Base-by-base conservation (phyloP, 2,797 vertebrate genomes). In the Gambelia wislizenii region DNA sequence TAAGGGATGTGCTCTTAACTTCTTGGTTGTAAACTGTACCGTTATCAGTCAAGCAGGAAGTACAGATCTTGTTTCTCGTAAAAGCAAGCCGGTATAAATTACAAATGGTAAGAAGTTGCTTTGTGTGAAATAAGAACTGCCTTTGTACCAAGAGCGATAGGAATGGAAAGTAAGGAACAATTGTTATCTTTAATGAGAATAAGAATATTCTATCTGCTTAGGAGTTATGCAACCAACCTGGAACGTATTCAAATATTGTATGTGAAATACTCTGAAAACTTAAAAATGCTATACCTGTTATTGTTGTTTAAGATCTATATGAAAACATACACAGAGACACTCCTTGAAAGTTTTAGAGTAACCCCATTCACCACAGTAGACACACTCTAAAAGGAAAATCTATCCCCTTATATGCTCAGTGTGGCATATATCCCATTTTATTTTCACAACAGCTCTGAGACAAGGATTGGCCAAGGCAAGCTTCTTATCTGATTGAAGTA, bases 31-130 rank as follows among this genome's bases (percentile, higher is more conserved):
- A 85, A 89, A 85, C 39, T 56, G 76, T 76, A 74, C 49, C 52
- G 30, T 61, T 89, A 89, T 89, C 52, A 6, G 76, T 74, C 76
- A 87, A 72, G 88, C 64, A 79, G 88, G 83, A 85, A 89, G 83
- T 72, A 47, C 88, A 74, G 88, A 72, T 89, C 88, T 72, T 72
- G 75, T 80, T 89, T 80, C 88, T 85, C 49, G 64, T 87, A 80
- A 87, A 87, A 80, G 76, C 64, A 80, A 70, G 12, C 20, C 42
- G 47, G 88, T 79, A 52, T 85, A 85, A 89, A 79, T 85, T 85
- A 85, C 75, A 89, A 85, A 79, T 80, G 33, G 64, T 85, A 80
- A 85, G 52, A 72, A 83, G 33, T 36, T 80, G 39, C 61, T 79
- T 76, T 80, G 83, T 72, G 52, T 84, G 39, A 80, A 89, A 80